Conservation (phyloP, 2,888 invertebrate species). For the Mellilla xanthometata region DNA sequence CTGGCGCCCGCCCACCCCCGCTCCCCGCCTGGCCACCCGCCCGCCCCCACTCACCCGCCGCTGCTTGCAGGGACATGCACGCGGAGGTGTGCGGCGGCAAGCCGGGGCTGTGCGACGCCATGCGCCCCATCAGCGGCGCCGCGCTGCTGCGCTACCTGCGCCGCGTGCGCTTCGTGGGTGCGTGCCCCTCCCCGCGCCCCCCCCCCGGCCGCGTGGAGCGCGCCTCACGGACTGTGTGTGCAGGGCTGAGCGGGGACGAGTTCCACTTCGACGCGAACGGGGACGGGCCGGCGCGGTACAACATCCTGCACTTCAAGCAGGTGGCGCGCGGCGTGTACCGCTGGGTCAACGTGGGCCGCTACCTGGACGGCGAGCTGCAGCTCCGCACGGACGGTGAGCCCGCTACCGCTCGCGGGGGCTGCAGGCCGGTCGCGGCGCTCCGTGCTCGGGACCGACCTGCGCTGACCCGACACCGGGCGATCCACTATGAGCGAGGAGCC, state of each 20-base stretch:
- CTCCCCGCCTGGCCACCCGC: conserved; percentile 90
- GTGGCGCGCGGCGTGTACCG: conserved; percentile 87
- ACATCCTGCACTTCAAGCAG: conserved; percentile 97
- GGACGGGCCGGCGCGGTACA: conserved; percentile 96
- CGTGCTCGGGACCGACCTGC: too few relatives aligned
- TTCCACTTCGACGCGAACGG: conserved; percentile 95
- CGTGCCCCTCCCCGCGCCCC: conserved; percentile 31
- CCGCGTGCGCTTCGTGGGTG: conserved; percentile 87
- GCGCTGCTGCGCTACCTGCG: conserved; percentile 91
- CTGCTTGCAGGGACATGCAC: conserved; percentile 90
- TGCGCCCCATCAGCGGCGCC: conserved; percentile 95
- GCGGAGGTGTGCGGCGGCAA: conserved; percentile 87
- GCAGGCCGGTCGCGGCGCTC: conserved; percentile 90
- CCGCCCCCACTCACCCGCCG: not conserved
- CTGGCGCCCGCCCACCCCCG: not conserved
- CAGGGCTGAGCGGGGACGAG: conserved; percentile 94
- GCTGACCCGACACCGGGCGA: too few relatives aligned
- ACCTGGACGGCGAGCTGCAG: conserved; percentile 89
- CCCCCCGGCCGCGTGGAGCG: too few relatives aligned
- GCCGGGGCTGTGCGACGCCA: conserved; percentile 91
- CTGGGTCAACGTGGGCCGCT: conserved; percentile 94
- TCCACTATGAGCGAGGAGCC: too few relatives aligned
- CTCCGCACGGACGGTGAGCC: conserved; percentile 90
- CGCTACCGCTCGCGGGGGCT: conserved; percentile 84
- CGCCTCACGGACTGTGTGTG: not conserved